Evolutionary conservation across 2,113 vertebrate genomes (phyloP), one percentile per base, ranked within the genome.

Genomic region (Caloenas nicobarica): DNA sequence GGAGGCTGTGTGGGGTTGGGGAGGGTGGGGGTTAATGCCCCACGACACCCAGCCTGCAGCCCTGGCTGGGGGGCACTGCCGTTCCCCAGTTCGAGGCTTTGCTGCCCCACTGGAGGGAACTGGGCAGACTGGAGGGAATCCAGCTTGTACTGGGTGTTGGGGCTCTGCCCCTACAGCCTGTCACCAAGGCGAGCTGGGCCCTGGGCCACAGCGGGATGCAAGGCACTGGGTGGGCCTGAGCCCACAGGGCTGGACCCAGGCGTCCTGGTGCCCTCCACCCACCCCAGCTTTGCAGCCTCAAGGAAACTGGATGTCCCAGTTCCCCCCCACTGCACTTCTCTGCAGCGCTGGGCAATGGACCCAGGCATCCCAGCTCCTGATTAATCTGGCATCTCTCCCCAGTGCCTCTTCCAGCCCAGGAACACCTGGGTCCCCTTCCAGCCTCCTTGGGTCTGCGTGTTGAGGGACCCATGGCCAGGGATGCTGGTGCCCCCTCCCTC

Each of bases 281-380:
- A 22, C 13, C 18, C 16, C 3, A 4, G 26, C 25, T 91, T 86
- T 89, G 72, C 54, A 83, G 62, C 36, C 36, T 80, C n/a, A 22
- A 56, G 29, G 65, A 9, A 88, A 38, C 46, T 38, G 46, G 42
- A 54, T 73, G 46, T 70, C 77, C 62, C 33, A 71, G 42, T 34
- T 56, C 21, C 12, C 0, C 0, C 33, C 12, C 2, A 1, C 81
- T 38, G 48, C 82, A 88, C 79, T 84, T 88, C 79, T 82, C 95
- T 95, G 94, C 95, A 94, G 95, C 94, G 88, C 76, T 94, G 82
- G 88, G 95, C 94, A 94, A 29, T 83, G 88, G 66, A 96, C 13
- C 92, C 71, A 83, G 51, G 71, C 62, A 68, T 94, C 88, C 48
- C 10, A 51, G 69, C 61, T 89, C 81, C 61, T 88, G 82, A 92